Conservation (phyloP, 2,797 vertebrate genomes). For the Poecile montanus region DNA sequence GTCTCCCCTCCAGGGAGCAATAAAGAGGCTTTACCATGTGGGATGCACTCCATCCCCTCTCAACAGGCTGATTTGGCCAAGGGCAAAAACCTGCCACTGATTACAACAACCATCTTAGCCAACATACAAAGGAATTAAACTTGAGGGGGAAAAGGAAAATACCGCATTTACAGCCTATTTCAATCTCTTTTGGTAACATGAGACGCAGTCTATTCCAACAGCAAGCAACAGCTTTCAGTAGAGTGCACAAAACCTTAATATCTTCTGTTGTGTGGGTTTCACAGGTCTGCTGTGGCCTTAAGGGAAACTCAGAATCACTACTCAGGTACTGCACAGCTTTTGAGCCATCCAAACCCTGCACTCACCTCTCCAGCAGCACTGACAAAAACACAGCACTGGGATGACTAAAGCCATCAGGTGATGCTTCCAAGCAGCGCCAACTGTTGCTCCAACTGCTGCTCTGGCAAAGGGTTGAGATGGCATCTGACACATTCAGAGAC, state of each 20-base stretch:
- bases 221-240: background rate
- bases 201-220: background rate
- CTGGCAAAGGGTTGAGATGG: background rate
- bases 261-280: background rate
- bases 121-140: background rate
- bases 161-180: background rate
- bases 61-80: background rate
- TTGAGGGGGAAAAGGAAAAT: background rate
- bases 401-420: background rate
- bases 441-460: background rate
- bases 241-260: background rate
- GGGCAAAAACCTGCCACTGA: background rate
- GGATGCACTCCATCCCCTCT: background rate
- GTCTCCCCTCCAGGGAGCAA: background rate
- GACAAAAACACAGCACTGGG: background rate
- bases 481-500: background rate
- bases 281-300: background rate
- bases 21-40: background rate
- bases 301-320: background rate
- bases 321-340: background rate
- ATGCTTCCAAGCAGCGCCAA: background rate
- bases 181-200: background rate
- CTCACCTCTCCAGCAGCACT: background rate
- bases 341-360: background rate
- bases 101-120: background rate